Percentiles rank a stretch among this genome's conserved stretches.
Evolutionary conservation across 2,113 vertebrate species (phyloP).

Genomic region (Lasiurus borealis): DNA sequence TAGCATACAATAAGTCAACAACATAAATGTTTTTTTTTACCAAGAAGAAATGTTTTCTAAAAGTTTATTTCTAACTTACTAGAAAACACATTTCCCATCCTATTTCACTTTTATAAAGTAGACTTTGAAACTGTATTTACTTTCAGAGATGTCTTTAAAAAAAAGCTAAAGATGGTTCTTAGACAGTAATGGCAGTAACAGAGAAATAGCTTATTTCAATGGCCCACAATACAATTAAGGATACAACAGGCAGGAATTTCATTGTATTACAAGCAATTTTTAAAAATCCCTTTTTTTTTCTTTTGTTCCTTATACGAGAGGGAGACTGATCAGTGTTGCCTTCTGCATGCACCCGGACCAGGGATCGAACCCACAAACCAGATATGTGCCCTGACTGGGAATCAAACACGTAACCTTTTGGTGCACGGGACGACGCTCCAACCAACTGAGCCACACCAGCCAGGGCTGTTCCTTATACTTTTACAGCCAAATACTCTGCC

Average conservation of each 20-base stretch:
- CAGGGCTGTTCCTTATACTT: neutral
- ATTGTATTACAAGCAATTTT: neutral
- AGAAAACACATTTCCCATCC: slow-evolving; percentile 58
- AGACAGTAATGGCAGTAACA: neutral
- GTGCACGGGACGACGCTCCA: too few relatives aligned
- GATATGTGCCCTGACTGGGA: too few relatives aligned
- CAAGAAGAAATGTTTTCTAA: slow-evolving; percentile 52
- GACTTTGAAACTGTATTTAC: slow-evolving; percentile 42
- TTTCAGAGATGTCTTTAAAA: neutral
- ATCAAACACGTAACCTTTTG: too few relatives aligned
- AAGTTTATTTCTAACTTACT: slow-evolving; percentile 46
- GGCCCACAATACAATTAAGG: neutral
- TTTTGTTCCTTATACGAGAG: neutral
- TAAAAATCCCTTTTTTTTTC: neutral
- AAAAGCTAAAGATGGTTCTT: slow-evolving; percentile 42
- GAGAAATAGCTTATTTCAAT: slow-evolving; percentile 47
- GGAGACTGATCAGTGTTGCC: too few relatives aligned
- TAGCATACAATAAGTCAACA: neutral
- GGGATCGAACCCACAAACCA: too few relatives aligned
- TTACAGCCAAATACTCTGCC: neutral
- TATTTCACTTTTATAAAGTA: slow-evolving; percentile 41
- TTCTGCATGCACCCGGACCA: too few relatives aligned
- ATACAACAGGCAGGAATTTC: neutral
- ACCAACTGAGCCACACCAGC: too few relatives aligned
- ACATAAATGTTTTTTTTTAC: slow-evolving; percentile 37